Evolutionary conservation across 2,113 vertebrate genomes (phyloP).

Genomic region (Gulo gulo): DNA sequence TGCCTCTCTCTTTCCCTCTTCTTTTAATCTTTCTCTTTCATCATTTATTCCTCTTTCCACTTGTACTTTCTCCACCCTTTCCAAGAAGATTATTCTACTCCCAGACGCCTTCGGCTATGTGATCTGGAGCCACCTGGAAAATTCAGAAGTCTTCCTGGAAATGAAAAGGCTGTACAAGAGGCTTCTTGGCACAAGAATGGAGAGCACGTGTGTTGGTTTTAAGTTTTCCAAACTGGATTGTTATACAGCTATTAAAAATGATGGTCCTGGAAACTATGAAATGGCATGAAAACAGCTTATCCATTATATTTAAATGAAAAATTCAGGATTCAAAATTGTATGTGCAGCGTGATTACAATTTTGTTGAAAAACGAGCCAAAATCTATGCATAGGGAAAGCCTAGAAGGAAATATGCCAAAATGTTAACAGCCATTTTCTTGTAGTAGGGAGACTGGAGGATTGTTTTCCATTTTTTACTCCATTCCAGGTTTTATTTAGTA

Average conservation of each 20-base stretch:
- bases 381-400: not conserved
- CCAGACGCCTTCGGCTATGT: not conserved
- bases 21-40: not conserved
- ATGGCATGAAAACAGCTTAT: not conserved
- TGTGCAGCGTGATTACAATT: not conserved
- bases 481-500: slow-evolving; percentile 2
- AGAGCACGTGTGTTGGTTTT: not conserved
- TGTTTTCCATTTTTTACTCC: not conserved
- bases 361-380: slow-evolving; percentile 30
- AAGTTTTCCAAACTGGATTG: not conserved
- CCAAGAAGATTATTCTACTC: not conserved
- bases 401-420: not conserved
- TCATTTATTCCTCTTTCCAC: not conserved
- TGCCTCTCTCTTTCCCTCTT: not conserved
- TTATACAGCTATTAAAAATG: slow-evolving; percentile 30
- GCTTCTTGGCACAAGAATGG: not conserved
- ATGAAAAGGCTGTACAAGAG: not conserved
- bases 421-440: not conserved
- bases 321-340: slow-evolving; percentile 23
- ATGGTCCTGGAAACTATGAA: not conserved
- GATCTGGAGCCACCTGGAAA: not conserved
- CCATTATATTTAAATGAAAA: slow-evolving; percentile 38
- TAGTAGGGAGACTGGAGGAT: not conserved
- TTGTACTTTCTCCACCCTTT: not conserved
- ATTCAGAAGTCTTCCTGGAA: not conserved